Evolutionary conservation across 1,140 invertebrate species (phyloP).

Genomic region (Lycorma delicatula): DNA sequence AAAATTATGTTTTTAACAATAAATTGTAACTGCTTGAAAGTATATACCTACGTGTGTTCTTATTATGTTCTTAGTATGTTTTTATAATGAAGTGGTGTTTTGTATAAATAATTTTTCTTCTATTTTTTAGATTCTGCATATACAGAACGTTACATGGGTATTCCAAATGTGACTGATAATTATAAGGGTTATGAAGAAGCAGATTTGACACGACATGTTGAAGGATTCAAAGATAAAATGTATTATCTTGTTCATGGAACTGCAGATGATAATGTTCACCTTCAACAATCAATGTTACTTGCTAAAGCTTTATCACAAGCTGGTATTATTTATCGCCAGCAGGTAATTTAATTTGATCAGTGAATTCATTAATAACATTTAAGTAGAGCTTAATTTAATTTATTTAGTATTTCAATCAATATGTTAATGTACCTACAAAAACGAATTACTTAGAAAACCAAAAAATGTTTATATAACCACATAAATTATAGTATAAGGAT

Average conservation of each 20-base stretch:
- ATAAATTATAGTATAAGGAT: no score
- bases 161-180: conserved; percentile 51
- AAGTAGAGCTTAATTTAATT: no score
- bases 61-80: neutral
- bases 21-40: neutral
- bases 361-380: no score
- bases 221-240: conserved; percentile 42
- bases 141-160: conserved; percentile 73
- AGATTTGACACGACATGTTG: conserved; percentile 61
- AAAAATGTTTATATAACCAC: no score
- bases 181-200: conserved; percentile 58
- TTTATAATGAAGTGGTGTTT: neutral
- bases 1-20: neutral
- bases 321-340: conserved; percentile 65
- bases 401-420: no score
- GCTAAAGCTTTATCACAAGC: conserved; percentile 62
- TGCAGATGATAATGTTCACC: conserved; percentile 70
- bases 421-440: no score
- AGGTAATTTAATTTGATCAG: conserved; percentile 45
- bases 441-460: no score
- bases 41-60: neutral
- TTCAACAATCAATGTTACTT: conserved; percentile 75
- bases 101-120: neutral
- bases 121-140: conserved; percentile 57
- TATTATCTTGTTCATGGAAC: conserved; percentile 68